phyloP scores from a whole-genome alignment of 1,140 invertebrate genomes.

The Belonocnema kinseyi region DNA sequence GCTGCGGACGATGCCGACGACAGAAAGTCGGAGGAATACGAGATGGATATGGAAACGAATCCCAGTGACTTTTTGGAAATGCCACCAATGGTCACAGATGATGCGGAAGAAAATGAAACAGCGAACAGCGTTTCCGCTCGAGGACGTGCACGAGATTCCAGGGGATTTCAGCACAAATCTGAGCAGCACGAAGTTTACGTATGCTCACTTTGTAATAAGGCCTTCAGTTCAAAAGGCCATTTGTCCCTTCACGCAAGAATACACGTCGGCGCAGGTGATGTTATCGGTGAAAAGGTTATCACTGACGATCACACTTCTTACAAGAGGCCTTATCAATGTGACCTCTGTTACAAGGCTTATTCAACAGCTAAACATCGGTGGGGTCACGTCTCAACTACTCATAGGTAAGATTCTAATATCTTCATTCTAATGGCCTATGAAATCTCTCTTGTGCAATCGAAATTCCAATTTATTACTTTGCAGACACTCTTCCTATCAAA shows the following conservation, averaged over 20 bases:
- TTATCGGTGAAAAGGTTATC: slow-evolving; percentile 73
- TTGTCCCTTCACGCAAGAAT: slow-evolving; percentile 75
- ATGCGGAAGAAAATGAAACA: slow-evolving; percentile 55
- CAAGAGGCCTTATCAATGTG: slow-evolving; percentile 75
- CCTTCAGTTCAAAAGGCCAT: slow-evolving; percentile 76
- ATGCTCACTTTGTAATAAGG: slow-evolving; percentile 75
- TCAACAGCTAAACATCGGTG: slow-evolving; percentile 77
- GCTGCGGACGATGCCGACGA: slow-evolving; percentile 63
- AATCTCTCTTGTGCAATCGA: no score
- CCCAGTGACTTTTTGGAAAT: slow-evolving; percentile 72
- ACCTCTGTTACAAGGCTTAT: slow-evolving; percentile 76
- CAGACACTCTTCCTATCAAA: no score
- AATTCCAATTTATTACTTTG: no score
- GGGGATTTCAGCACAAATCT: slow-evolving; percentile 64
- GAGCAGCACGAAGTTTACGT: slow-evolving; percentile 75
- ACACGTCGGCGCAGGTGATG: slow-evolving; percentile 72
- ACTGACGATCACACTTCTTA: slow-evolving; percentile 74
- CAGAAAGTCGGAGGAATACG: slow-evolving; percentile 71
- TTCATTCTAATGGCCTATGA: no score
- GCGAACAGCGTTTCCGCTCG: slow-evolving; percentile 34
- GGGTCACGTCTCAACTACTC: slow-evolving; percentile 76
- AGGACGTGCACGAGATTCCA: slow-evolving; percentile 43
- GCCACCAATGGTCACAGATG: slow-evolving; percentile 69
- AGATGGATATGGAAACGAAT: slow-evolving; percentile 75
- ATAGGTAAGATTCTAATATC: slow-evolving; percentile 58